Evolutionary conservation across 2,113 vertebrate species (phyloP).

Genomic region (Austrofundulus limnaeus): DNA sequence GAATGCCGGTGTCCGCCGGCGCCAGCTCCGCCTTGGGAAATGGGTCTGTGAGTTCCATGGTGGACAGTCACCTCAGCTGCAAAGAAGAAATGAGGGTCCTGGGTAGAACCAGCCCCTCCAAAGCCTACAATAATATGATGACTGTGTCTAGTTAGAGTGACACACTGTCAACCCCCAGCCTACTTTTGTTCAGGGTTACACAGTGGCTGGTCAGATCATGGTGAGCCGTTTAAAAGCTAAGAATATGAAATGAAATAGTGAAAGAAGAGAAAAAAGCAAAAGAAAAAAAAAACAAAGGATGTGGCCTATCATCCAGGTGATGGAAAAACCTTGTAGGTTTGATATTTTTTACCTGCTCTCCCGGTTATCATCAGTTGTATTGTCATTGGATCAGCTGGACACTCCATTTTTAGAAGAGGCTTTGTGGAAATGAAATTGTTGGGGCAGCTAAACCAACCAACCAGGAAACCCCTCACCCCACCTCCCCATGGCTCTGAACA

Average conservation of each 20-base stretch:
- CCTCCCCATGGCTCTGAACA: slow-evolving; percentile 29
- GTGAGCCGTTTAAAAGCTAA: slow-evolving; percentile 79
- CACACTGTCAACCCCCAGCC: slow-evolving; percentile 38
- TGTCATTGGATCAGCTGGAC: slow-evolving; percentile 88
- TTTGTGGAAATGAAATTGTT: slow-evolving; percentile 77
- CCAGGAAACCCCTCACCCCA: slow-evolving; percentile 52
- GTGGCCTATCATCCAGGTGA: slow-evolving; percentile 89
- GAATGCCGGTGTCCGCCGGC: slow-evolving; percentile 46
- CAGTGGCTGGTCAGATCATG: slow-evolving; percentile 58
- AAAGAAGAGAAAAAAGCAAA: slow-evolving; percentile 59
- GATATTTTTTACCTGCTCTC: slow-evolving; percentile 52
- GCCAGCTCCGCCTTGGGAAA: slow-evolving; percentile 77
- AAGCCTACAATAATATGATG: slow-evolving; percentile 99
- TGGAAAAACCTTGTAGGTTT: slow-evolving; percentile 88
- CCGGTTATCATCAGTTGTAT: slow-evolving; percentile 70
- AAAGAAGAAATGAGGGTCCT: slow-evolving; percentile 98
- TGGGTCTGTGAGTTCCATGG: slow-evolving; percentile 82
- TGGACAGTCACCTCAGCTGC: slow-evolving; percentile 98
- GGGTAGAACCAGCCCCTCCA: slow-evolving; percentile 95
- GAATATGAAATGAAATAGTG: slow-evolving; percentile 75
- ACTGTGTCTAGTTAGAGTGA: slow-evolving; percentile 96
- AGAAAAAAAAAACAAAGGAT: slow-evolving; percentile 82
- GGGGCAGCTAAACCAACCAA: slow-evolving; percentile 78
- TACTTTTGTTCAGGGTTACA: slow-evolving; percentile 64
- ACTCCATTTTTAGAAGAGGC: slow-evolving; percentile 84